These are phyloP conservation scores for Girardinus metallicus DNA, from an alignment of 2,797 vertebrate species.

Conservation along the genomic window DNA sequence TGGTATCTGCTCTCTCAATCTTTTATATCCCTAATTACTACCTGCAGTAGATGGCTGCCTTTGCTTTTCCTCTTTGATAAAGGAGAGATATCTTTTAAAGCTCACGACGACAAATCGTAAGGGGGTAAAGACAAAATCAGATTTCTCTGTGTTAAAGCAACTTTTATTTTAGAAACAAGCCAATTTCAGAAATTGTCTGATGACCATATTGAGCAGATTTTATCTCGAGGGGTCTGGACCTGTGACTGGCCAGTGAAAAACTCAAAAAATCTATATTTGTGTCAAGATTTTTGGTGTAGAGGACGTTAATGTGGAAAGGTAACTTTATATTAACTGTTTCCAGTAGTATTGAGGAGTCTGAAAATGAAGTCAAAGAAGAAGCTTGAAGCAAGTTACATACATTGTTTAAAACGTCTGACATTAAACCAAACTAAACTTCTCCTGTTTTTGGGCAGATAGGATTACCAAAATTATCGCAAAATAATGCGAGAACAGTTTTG, in stretches of 20 bases:
- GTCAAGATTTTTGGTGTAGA: neutral
- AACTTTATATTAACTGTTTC: neutral
- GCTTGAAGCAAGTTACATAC: neutral
- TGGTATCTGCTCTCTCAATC: conserved; percentile 2
- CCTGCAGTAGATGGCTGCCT: neutral
- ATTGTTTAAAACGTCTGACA: neutral
- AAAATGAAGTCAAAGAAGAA: neutral
- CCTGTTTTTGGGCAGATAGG: neutral
- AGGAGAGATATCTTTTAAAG: neutral
- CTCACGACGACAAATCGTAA: neutral
- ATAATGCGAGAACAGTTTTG: neutral
- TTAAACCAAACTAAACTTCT: neutral
- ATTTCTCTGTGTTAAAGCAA: neutral
- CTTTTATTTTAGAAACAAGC: neutral
- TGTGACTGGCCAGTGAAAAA: neutral
- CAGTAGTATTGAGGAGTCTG: neutral
- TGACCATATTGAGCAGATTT: neutral
- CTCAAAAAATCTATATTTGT: neutral
- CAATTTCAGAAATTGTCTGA: neutral
- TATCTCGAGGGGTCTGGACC: neutral
- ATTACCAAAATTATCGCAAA: neutral
- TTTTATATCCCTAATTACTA: neutral
- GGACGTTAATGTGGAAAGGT: neutral
- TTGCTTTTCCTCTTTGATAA: neutral
- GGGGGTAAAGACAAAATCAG: neutral